Evolutionary conservation across 1,140 invertebrate genomes (phyloP), one percentile per base, ranked within the genome.

Genomic region (Reticulitermes speratus): DNA sequence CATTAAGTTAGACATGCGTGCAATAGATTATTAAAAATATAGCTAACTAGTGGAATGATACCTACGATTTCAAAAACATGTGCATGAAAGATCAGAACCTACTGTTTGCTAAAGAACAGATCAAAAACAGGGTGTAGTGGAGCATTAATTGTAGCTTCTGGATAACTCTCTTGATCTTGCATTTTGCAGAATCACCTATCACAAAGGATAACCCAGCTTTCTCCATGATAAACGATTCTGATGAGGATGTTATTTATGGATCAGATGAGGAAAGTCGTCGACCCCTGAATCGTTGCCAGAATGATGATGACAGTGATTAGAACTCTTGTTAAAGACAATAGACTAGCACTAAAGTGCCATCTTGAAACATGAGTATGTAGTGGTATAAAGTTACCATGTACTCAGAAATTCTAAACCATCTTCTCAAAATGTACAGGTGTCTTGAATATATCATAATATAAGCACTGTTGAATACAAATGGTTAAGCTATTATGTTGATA

Each of bases 181-280:
- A 2, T 55, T 85, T 87, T 86, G 48, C 83, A 86, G 52, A 88
- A 55, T 91, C 94, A 52, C 92, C 96, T 16, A 96, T 98, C 88
- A 97, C 98, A 45, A 99, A 98, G 92, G 98, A 99, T 92, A 99
- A 99, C 92, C 98, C 98, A 83, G 96, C 97, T 14, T 97, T 99
- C 91, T 99, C 98, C 21, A 99, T 99, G 98, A 96, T 99, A 86
- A 99, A 99, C 91, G 98, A 99, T 90, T 98, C 98, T 0, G 98
- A 99, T 90, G 98, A 99, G 92, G 98, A 99, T 88, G 97, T 98
- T 14, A 96, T 98, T 88, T 99, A 98, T 90, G 98, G 97, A 88
- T 98, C 97, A 45, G 97, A 98, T 88, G 97, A 97, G 89, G 96
- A 97, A 87, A 96, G 95, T 87, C 92, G 96, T 85, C 93, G 95